Evolutionary conservation across 2,888 invertebrate genomes (phyloP), one percentile per base, ranked within the genome.

Genomic region (Cistogaster globosa): DNA sequence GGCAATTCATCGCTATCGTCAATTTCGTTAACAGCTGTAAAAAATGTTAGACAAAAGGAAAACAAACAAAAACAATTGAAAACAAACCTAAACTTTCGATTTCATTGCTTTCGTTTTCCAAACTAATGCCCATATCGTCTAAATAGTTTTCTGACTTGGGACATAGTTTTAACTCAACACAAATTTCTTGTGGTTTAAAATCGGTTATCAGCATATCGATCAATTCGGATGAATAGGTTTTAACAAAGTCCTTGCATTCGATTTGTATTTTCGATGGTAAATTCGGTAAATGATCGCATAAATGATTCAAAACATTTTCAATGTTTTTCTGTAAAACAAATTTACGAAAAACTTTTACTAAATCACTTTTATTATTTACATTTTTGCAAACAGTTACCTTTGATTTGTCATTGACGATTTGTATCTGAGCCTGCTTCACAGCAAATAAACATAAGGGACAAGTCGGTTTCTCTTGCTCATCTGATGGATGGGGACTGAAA

Each of bases 371-470:
- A 20, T 53, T 53, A 53, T n/a, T 20, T 18, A 9, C 1, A 53
- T 2, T 18, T 18, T 9, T 0, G 2, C 14, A 53, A 53, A 53
- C 2, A 18, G 18, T n/a, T 91, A 96, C 96, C 94, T 96, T 96
- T 42, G 96, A 96, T 89, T 94, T 96, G 88, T 97, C 95, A 86
- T 95, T 94, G 89, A 95, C 95, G 14, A 97, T 94, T 92, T 95
- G 94, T 48, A 94, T 93, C 89, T 97, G 96, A n/a, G 97, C 92
- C 91, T 97, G 95, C 79, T 95, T 94, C 0, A 98, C 94, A 5
- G 97, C 97, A 91, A 97, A 96, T 82, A 98, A 93, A 89, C 98
- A 98, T 11, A 98, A 93, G 0, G 97, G 96, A 90, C 98, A 97
- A 88, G 95, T 96, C 20, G 95, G 94, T 88, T 96, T 95, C 69